Evolutionary conservation across 2,888 invertebrate species (phyloP).

Genomic region (Bellardia bayeri): DNA sequence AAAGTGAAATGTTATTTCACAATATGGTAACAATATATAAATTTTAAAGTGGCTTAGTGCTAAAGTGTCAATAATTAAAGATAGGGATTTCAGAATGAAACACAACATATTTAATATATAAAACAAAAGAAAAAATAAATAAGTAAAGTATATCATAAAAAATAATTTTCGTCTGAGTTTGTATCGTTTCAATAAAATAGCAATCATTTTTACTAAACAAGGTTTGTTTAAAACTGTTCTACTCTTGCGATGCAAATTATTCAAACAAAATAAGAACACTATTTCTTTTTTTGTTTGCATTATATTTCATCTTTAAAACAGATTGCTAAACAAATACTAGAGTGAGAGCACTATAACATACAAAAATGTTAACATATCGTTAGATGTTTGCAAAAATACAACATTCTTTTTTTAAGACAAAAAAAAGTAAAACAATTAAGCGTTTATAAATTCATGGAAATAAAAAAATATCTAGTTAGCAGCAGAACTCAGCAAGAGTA

Average conservation of each 20-base stretch:
- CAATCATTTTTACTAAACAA: neutral
- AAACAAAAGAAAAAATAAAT: too few relatives aligned
- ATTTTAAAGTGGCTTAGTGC: neutral
- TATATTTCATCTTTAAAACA: slow-evolving; percentile 37
- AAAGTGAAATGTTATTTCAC: slow-evolving; percentile 45
- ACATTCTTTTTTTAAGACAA: slow-evolving; percentile 12
- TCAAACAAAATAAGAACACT: slow-evolving; percentile 2
- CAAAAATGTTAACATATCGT: slow-evolving; percentile 69
- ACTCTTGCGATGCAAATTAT: slow-evolving; percentile 10
- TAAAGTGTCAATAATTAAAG: neutral
- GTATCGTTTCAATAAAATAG: too few relatives aligned
- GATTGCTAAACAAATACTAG: slow-evolving; percentile 64
- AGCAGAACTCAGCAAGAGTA: slow-evolving; percentile 13
- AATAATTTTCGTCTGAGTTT: too few relatives aligned
- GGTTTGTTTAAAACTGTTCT: slow-evolving; percentile 9
- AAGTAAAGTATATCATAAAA: too few relatives aligned
- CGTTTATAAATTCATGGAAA: slow-evolving; percentile 45
- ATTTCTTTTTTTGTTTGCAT: neutral
- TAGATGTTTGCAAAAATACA: slow-evolving; percentile 55
- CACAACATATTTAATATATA: too few relatives aligned
- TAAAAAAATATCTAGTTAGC: neutral
- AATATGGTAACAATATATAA: slow-evolving; percentile 32
- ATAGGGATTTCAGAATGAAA: too few relatives aligned
- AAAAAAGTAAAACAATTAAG: slow-evolving; percentile 34
- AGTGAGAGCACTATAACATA: slow-evolving; percentile 37